Evolutionary conservation across 2,888 invertebrate species (phyloP).

Genomic region (Noctua comes): DNA sequence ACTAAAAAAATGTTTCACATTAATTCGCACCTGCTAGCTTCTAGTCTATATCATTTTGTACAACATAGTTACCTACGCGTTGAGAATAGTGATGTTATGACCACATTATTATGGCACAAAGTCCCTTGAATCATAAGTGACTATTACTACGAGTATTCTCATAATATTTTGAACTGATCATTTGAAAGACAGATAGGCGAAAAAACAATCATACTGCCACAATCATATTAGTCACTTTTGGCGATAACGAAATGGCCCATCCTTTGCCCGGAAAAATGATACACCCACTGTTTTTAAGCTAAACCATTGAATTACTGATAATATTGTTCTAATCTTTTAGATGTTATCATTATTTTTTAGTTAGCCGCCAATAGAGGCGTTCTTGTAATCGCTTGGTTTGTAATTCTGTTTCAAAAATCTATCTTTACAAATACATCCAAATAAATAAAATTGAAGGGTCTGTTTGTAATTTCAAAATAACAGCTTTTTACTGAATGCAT

Average conservation of each 20-base stretch:
- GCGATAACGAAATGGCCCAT: conserved; percentile 14
- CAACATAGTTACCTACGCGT: neutral
- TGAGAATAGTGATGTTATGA: conserved; percentile 30
- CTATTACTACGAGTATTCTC: neutral
- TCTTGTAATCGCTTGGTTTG: neutral
- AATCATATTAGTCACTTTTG: conserved; percentile 16
- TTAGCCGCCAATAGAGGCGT: neutral
- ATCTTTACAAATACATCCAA: too few species aligned
- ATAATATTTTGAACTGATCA: neutral
- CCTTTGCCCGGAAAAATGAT: conserved; percentile 26
- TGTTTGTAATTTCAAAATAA: neutral
- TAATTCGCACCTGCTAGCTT: conserved; percentile 18
- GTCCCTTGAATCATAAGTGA: neutral
- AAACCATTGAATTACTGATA: conserved; percentile 7
- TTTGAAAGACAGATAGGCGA: neutral
- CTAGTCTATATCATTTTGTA: conserved; percentile 1
- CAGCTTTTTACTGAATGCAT: neutral
- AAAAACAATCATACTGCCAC: conserved; percentile 1
- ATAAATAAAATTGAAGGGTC: neutral
- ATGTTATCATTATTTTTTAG: neutral
- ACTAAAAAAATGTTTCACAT: conserved; percentile 13
- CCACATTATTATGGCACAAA: neutral
- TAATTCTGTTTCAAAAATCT: neutral
- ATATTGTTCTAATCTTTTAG: neutral
- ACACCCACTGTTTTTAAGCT: conserved; percentile 6